A percentile compares a stretch with the other conserved stretches of the same genome.
phyloP scores from a whole-genome alignment of 2,113 vertebrate species.

The Rhinogobius similis region DNA sequence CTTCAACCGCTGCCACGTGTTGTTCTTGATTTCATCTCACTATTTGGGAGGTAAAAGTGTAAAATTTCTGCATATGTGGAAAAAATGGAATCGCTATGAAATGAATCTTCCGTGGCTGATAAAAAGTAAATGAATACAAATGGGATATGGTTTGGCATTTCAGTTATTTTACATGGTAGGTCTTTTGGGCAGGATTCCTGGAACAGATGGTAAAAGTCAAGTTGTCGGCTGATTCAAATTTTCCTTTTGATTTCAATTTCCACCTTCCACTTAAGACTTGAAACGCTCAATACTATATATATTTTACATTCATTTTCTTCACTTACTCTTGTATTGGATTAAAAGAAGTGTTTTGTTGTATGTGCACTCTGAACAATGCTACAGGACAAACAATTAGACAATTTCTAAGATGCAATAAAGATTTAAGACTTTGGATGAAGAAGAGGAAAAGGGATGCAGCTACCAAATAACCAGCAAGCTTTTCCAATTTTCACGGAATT shows the following conservation, averaged over 20 bases:
- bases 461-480: too few species aligned
- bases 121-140: slow-evolving; percentile 65
- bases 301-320: background rate
- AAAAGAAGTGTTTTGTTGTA: background rate
- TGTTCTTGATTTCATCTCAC: slow-evolving; percentile 48
- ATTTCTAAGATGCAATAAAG: background rate
- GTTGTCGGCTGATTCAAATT: slow-evolving; percentile 62
- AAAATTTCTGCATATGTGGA: slow-evolving; percentile 64
- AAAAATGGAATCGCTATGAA: slow-evolving; percentile 64
- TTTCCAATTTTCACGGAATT: too few species aligned
- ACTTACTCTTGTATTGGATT: background rate
- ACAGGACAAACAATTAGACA: background rate
- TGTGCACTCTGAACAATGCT: background rate
- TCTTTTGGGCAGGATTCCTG: slow-evolving; percentile 60
- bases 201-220: slow-evolving; percentile 74
- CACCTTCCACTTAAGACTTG: background rate
- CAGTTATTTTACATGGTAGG: slow-evolving; percentile 69
- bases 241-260: slow-evolving; percentile 47
- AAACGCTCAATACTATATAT: background rate
- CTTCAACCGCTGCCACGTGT: slow-evolving; percentile 64
- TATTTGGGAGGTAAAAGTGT: slow-evolving; percentile 56
- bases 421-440: too few species aligned
- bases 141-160: slow-evolving; percentile 72
- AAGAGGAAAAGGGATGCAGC: too few species aligned
- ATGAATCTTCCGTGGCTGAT: slow-evolving; percentile 66